A percentile compares a stretch with the other conserved stretches of the same genome.
These are phyloP conservation scores for Temnopleurus reevesii DNA, from an alignment of 53 echinoderm and acorn worm species.

Conservation along the genomic window DNA sequence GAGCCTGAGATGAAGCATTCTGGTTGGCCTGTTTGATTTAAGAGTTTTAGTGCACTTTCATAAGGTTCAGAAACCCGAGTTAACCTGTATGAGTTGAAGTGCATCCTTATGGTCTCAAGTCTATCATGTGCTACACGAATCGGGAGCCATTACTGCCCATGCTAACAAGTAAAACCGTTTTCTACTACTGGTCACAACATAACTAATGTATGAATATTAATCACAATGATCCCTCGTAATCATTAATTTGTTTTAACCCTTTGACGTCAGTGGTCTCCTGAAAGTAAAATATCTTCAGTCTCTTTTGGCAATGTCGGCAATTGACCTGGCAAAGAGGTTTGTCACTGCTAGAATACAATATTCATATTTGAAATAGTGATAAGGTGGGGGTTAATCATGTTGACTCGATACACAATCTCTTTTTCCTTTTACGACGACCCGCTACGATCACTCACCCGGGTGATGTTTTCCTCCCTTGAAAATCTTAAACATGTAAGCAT, in stretches of 20 bases:
- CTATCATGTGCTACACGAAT: no score
- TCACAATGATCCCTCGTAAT: no score
- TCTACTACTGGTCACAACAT: no score
- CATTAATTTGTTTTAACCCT: no score
- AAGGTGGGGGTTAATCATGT: slow-evolving; percentile 1
- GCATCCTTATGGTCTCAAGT: no score
- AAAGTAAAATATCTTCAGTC: not conserved
- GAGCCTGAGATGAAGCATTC: not conserved
- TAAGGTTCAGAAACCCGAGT: not conserved
- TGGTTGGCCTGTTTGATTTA: no score
- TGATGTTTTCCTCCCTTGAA: slow-evolving; percentile 5
- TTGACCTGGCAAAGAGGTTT: slow-evolving; percentile 22
- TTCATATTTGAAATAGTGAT: slow-evolving; percentile 23
- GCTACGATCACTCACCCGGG: slow-evolving; percentile 18
- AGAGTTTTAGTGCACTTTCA: not conserved
- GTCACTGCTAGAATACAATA: not conserved
- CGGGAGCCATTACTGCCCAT: no score
- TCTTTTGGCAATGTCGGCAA: slow-evolving; percentile 14
- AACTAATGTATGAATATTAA: no score
- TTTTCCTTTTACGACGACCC: not conserved
- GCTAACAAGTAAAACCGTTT: no score
- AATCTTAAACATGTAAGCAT: slow-evolving; percentile 5
- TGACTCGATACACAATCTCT: not conserved
- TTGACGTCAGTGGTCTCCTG: no score
- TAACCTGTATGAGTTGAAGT: no score